A percentile compares a stretch with the other conserved stretches of the same genome.
These are phyloP conservation scores for Rhinogobio ventralis DNA, from an alignment of 2,797 vertebrate genomes.

Conservation along the genomic window DNA sequence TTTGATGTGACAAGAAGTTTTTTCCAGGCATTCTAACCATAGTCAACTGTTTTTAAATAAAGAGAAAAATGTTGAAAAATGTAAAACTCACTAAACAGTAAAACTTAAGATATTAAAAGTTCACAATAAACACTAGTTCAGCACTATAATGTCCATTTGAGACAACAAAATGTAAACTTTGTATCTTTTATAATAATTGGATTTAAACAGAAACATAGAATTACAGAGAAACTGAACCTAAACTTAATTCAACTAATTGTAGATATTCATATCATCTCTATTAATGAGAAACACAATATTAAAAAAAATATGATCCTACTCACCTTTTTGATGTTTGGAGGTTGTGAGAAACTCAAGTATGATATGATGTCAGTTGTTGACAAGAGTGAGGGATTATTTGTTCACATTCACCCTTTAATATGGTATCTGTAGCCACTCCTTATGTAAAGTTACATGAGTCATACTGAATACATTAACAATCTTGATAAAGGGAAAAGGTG, in stretches of 20 bases:
- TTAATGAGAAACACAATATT: not conserved
- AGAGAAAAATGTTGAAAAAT: not conserved
- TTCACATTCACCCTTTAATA: not conserved
- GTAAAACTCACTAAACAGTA: not conserved
- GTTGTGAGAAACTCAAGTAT: not conserved
- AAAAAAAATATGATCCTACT: not conserved
- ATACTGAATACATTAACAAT: not conserved
- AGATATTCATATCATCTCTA: not conserved
- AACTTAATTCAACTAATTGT: too few species aligned
- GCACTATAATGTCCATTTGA: not conserved
- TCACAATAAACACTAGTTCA: not conserved
- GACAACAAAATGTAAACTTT: not conserved
- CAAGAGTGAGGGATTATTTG: not conserved
- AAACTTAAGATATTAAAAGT: not conserved
- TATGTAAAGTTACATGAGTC: not conserved
- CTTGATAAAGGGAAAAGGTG: rapidly evolving
- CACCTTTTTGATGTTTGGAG: not conserved
- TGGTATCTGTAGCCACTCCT: not conserved
- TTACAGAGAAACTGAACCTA: not conserved
- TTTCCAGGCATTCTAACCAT: not conserved
- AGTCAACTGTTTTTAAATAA: not conserved
- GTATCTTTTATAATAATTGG: not conserved
- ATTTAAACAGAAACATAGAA: not conserved
- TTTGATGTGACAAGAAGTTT: not conserved
- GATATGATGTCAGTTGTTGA: not conserved